Conservation (phyloP, 2,113 vertebrate genomes). For the Ranitomeya imitator region DNA sequence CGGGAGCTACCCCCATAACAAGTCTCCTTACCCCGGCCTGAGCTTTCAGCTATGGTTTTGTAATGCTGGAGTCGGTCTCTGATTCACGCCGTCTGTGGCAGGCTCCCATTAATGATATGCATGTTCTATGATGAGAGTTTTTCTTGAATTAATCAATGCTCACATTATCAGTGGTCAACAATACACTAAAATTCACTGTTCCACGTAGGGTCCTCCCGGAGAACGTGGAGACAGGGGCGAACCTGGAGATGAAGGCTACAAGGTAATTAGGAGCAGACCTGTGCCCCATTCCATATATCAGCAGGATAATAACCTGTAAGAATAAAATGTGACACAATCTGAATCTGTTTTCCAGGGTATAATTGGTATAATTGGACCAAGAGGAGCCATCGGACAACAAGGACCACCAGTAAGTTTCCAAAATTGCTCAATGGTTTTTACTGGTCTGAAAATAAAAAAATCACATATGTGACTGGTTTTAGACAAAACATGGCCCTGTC, state of each 20-base stretch:
- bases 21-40: too few relatives aligned
- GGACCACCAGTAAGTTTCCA: conserved; percentile 83
- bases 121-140: not conserved
- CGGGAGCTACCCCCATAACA: too few relatives aligned
- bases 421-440: not conserved
- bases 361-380: conserved; percentile 77
- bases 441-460: not conserved
- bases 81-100: too few relatives aligned
- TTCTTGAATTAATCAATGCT: not conserved
- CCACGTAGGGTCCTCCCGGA: conserved; percentile 81
- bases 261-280: conserved; percentile 71
- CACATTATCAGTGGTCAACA: not conserved
- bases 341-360: conserved; percentile 80
- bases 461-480: too few relatives aligned
- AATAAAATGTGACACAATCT: not conserved
- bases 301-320: not conserved
- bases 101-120: not conserved
- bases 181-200: conserved; percentile 59
- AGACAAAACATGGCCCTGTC: too few relatives aligned
- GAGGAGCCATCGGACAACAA: conserved; percentile 87
- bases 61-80: too few relatives aligned
- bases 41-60: too few relatives aligned
- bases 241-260: conserved; percentile 86
- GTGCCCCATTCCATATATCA: not conserved
- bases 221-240: conserved; percentile 89